Conservation (phyloP, 2,888 invertebrate species). For the Brachypterus glaber region DNA sequence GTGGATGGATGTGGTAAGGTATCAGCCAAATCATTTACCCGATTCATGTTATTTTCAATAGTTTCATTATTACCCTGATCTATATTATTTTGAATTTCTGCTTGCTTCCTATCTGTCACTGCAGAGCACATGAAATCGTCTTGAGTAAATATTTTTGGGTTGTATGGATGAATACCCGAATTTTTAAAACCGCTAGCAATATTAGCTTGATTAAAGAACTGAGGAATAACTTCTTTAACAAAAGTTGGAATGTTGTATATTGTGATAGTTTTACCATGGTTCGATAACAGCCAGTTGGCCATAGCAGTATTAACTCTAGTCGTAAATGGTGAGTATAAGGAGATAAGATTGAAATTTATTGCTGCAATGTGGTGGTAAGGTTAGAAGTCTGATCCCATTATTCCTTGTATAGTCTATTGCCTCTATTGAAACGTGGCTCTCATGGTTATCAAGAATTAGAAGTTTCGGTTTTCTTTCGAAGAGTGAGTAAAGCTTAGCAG, state of each 20-base stretch:
- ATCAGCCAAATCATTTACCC: too few relatives aligned
- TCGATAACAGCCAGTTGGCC: conserved; percentile 30
- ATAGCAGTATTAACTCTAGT: conserved; percentile 25
- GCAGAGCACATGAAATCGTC: conserved; percentile 21
- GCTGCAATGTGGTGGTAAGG: conserved; percentile 36
- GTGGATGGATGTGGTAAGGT: too few relatives aligned
- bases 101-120: conserved; percentile 20
- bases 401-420: conserved; percentile 28
- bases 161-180: conserved; percentile 26
- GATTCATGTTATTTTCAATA: too few relatives aligned
- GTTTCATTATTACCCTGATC: too few relatives aligned
- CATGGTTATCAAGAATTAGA: conserved; percentile 34
- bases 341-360: conserved; percentile 37
- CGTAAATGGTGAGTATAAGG: conserved; percentile 36
- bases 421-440: conserved; percentile 26
- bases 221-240: conserved; percentile 7
- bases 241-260: conserved; percentile 32
- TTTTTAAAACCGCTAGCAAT: conserved; percentile 25
- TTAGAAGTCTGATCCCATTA: conserved; percentile 33
- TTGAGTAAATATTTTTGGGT: conserved; percentile 25
- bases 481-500: too few relatives aligned
- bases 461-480: too few relatives aligned
- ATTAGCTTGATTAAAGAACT: conserved; percentile 23
- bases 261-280: conserved; percentile 34
- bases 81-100: background rate